Evolutionary conservation across 2,888 invertebrate genomes (phyloP).

Genomic region (Mythimna loreyi): DNA sequence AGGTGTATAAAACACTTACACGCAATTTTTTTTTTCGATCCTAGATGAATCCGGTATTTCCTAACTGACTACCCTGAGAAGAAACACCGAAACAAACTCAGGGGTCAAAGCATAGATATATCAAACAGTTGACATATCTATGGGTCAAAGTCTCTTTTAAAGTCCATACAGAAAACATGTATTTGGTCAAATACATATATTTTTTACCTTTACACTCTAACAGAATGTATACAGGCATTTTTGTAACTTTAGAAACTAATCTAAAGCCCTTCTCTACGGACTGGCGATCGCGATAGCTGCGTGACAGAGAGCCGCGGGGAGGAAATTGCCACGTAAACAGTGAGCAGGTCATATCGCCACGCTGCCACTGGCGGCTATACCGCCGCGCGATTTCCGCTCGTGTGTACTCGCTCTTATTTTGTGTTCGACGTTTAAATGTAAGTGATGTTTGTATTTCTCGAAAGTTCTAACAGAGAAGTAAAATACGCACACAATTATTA

Average conservation of each 20-base stretch:
- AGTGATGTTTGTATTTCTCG: background rate
- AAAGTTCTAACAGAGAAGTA: background rate
- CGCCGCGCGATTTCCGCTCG: slow-evolving; percentile 33
- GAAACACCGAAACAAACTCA: too few species aligned
- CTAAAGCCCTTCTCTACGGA: slow-evolving; percentile 27
- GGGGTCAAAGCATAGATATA: too few species aligned
- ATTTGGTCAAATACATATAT: too few species aligned
- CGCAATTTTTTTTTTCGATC: too few species aligned
- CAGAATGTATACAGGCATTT: background rate
- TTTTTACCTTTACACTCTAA: too few species aligned
- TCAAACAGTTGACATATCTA: too few species aligned
- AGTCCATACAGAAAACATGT: too few species aligned
- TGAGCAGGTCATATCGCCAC: slow-evolving; percentile 36
- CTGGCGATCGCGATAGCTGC: slow-evolving; percentile 50
- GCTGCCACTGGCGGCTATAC: slow-evolving; percentile 16
- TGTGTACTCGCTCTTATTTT: slow-evolving; percentile 30
- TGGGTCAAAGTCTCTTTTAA: too few species aligned
- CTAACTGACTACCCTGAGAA: too few species aligned
- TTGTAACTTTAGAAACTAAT: slow-evolving; percentile 15
- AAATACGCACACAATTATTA: too few species aligned
- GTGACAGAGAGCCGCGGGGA: slow-evolving; percentile 42
- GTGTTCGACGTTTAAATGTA: background rate
- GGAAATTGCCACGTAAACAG: slow-evolving; percentile 55
- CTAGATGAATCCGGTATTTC: too few species aligned
- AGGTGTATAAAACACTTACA: too few species aligned